Percentiles rank a stretch among this genome's conserved stretches.
Conservation (phyloP, 2,113 vertebrate species). For the Daubentonia madagascariensis region DNA sequence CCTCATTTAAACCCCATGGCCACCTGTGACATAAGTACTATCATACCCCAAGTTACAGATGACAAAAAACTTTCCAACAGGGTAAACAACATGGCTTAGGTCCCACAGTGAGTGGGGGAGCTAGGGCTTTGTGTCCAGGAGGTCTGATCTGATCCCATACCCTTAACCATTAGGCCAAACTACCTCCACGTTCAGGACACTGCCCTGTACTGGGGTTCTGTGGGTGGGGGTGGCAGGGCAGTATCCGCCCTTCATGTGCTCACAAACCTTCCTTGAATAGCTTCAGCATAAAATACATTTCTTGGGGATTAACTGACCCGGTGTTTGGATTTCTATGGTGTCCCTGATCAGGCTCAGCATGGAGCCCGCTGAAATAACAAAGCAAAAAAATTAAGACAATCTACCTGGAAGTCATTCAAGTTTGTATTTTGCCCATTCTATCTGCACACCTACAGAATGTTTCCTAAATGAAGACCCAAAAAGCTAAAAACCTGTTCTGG, state of each 20-base stretch:
- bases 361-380: background rate
- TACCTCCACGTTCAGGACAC: rapidly evolving
- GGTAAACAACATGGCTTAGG: background rate
- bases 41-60: background rate
- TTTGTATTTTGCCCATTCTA: background rate
- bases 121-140: background rate
- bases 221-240: no score
- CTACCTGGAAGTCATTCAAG: background rate
- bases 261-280: background rate
- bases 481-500: background rate
- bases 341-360: background rate
- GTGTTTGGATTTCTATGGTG: background rate
- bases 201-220: background rate
- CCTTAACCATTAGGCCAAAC: background rate
- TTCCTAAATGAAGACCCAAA: background rate
- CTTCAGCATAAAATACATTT: background rate
- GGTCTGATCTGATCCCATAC: background rate
- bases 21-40: background rate
- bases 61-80: background rate
- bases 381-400: background rate
- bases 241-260: background rate
- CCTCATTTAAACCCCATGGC: background rate
- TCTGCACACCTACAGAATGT: background rate
- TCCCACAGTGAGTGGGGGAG: background rate
- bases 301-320: background rate